Conservation (phyloP, 2,797 vertebrate species). For the Trematomus bernacchii region DNA sequence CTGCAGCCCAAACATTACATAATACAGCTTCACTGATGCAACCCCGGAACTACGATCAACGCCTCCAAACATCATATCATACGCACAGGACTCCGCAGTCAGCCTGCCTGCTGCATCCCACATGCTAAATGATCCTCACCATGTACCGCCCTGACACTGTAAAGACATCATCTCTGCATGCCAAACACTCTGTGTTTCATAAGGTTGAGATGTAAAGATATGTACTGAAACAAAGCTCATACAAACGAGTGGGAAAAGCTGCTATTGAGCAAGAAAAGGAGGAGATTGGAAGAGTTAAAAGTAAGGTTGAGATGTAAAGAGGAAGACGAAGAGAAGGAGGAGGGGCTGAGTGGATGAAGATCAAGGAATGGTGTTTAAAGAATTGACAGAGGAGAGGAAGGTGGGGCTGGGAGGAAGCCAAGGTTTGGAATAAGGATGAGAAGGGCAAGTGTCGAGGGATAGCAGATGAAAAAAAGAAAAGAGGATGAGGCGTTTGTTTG, state of each 20-base stretch:
- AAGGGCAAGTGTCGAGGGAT: slow-evolving; percentile 41
- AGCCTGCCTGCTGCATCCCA: slow-evolving; percentile 87
- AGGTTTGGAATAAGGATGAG: slow-evolving; percentile 55
- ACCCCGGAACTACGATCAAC: slow-evolving; percentile 67
- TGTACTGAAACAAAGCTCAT: slow-evolving; percentile 30
- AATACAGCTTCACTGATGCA: slow-evolving; percentile 73
- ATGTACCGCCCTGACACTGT: slow-evolving; percentile 49
- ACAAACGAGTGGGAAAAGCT: slow-evolving; percentile 25
- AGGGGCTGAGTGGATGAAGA: slow-evolving; percentile 55
- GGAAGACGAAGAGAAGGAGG: slow-evolving; percentile 15
- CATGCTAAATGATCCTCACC: slow-evolving; percentile 57
- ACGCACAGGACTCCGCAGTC: slow-evolving; percentile 89
- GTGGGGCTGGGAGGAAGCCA: slow-evolving; percentile 45
- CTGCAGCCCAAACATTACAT: slow-evolving; percentile 76
- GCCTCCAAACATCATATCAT: slow-evolving; percentile 87
- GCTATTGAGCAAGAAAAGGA: slow-evolving; percentile 23
- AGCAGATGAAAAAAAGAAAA: slow-evolving; percentile 55
- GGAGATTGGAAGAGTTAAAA: slow-evolving; percentile 14
- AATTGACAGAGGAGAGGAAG: slow-evolving; percentile 54
- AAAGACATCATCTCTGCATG: slow-evolving; percentile 28
- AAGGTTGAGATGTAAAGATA: too few relatives aligned
- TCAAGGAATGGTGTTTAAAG: slow-evolving; percentile 52
- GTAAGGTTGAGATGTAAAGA: slow-evolving; percentile 21
- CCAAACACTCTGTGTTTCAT: slow-evolving; percentile 38
- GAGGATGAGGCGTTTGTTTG: slow-evolving; percentile 37